These are phyloP conservation scores for Melanocharis versteri DNA, from an alignment of 2,113 vertebrate genomes.

Conservation along the genomic window DNA sequence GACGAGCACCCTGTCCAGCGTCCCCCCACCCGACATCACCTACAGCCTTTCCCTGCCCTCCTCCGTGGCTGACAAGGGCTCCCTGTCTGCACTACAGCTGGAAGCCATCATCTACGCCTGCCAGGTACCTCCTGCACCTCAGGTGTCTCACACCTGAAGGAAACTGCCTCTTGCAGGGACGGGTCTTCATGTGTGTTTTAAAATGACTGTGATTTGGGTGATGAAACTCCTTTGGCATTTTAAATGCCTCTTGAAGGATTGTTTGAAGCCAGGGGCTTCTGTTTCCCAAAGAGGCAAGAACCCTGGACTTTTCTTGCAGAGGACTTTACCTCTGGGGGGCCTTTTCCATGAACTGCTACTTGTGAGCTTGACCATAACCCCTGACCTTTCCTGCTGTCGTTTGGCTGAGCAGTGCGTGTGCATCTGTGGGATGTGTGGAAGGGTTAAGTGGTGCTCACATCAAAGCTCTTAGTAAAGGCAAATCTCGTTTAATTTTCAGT, in stretches of 20 bases:
- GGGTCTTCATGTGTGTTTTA: neutral
- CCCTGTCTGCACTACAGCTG: constrained; percentile 92
- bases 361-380: neutral
- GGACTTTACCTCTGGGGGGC: neutral
- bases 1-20: constrained; percentile 95
- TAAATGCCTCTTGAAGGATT: neutral
- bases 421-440: rapidly evolving
- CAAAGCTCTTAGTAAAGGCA: neutral
- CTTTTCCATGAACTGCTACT: neutral
- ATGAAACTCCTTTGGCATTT: neutral
- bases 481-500: neutral
- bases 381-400: rapidly evolving
- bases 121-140: constrained; percentile 78
- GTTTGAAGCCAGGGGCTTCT: neutral
- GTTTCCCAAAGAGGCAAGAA: neutral
- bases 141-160: neutral
- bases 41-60: constrained; percentile 86
- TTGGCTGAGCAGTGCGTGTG: neutral
- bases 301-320: neutral
- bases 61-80: constrained; percentile 70
- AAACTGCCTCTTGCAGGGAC: neutral
- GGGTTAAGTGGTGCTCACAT: neutral
- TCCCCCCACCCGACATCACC: constrained; percentile 93
- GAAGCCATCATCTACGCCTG: constrained; percentile 96
- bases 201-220: neutral